A percentile compares a stretch with the other conserved stretches of the same genome.
Conservation (phyloP, 2,888 invertebrate species). For the Augochlorella aurata region DNA sequence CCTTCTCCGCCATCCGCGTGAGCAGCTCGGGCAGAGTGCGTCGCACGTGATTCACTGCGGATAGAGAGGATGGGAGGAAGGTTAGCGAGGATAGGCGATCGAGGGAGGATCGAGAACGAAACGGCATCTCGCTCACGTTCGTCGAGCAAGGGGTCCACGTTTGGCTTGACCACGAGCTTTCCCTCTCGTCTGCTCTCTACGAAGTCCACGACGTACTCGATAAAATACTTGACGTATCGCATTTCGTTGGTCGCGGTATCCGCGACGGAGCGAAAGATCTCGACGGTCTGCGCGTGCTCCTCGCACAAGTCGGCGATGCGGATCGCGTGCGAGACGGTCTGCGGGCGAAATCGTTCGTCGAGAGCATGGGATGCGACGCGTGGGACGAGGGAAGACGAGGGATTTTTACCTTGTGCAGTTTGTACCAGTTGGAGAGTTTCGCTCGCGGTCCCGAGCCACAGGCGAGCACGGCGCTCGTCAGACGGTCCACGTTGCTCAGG, state of each 20-base stretch:
- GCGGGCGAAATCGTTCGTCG: not conserved
- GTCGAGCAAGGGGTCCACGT: conserved; percentile 90
- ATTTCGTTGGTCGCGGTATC: conserved; percentile 81
- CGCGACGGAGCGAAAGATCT: conserved; percentile 75
- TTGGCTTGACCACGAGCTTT: conserved; percentile 89
- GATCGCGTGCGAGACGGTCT: conserved; percentile 74
- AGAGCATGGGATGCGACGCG: not conserved
- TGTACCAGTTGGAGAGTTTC: conserved; percentile 73
- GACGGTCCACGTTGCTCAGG: conserved; percentile 67
- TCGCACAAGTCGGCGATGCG: conserved; percentile 73
- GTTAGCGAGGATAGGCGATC: not conserved
- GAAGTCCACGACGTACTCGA: conserved; percentile 89
- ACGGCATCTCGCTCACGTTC: conserved; percentile 83
- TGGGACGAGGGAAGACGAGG: not conserved
- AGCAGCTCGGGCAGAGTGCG: conserved; percentile 88
- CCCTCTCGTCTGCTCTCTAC: conserved; percentile 85
- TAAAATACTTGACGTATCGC: conserved; percentile 86
- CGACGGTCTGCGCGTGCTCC: conserved; percentile 48
- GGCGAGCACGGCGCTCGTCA: conserved; percentile 68
- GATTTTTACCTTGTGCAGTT: conserved; percentile 70
- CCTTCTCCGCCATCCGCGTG: conserved; percentile 88
- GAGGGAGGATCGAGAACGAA: not conserved
- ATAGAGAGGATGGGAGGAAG: not conserved
- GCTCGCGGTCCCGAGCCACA: conserved; percentile 72
- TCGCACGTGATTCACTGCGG: conserved; percentile 87